A percentile compares a stretch with the other conserved stretches of the same genome.
phyloP scores from a whole-genome alignment of 2,888 invertebrate genomes.

The Luffia ferchaultella region DNA sequence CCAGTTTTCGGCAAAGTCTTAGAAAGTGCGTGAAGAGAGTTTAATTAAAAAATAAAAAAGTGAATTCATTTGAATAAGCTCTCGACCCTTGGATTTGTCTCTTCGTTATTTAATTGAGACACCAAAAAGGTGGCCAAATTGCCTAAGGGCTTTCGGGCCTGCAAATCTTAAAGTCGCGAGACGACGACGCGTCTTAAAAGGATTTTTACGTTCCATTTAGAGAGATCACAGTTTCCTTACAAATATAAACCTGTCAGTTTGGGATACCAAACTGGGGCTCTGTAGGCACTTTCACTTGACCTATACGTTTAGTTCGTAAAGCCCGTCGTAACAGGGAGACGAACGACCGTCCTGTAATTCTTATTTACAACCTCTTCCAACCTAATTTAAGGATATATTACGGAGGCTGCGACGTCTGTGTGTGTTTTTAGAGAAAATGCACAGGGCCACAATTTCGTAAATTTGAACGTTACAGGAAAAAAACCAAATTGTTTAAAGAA shows the following conservation, averaged over 20 bases:
- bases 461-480: too few species aligned
- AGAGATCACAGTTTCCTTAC: constrained; percentile 10
- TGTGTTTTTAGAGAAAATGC: too few species aligned
- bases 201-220: constrained; percentile 20
- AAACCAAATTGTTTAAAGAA: too few species aligned
- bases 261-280: background rate
- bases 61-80: background rate
- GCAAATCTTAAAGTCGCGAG: too few species aligned
- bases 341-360: background rate
- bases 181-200: constrained; percentile 28
- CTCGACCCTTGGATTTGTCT: background rate
- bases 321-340: background rate
- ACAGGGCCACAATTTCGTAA: too few species aligned
- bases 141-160: background rate
- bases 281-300: background rate
- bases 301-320: background rate
- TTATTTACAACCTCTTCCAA: background rate
- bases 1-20: background rate
- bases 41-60: background rate
- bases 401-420: too few species aligned
- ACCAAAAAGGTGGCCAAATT: background rate
- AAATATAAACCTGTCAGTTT: constrained; percentile 44
- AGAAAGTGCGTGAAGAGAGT: background rate
- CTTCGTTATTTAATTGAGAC: background rate
- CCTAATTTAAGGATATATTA: background rate